Evolutionary conservation across 1,140 invertebrate genomes (phyloP).

Genomic region (Solen grandis): DNA sequence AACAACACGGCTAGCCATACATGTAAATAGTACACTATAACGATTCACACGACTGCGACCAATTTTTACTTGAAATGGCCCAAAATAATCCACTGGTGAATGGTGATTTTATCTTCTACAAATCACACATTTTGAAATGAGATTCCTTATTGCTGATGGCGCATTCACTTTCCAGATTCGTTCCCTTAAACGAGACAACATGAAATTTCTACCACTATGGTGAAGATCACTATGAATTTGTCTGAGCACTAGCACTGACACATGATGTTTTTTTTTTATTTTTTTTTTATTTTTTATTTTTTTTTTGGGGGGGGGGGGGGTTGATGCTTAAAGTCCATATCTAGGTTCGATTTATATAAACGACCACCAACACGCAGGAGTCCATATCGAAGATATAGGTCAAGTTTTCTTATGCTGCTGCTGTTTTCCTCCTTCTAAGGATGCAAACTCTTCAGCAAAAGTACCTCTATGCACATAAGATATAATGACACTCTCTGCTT

Average conservation of each 20-base stretch:
- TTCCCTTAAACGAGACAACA: background rate
- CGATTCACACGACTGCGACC: conserved; percentile 28
- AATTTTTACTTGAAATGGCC: conserved; percentile 23
- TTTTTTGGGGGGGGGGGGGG: too few species aligned
- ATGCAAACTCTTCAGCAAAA: too few species aligned
- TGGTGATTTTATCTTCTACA: conserved; percentile 5
- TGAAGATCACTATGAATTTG: background rate
- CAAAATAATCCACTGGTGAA: conserved; percentile 45
- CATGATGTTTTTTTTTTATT: too few species aligned
- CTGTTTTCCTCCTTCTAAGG: background rate
- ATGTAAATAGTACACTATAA: conserved; percentile 50
- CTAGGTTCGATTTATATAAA: too few species aligned
- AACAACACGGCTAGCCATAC: conserved; percentile 22
- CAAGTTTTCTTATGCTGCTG: too few species aligned
- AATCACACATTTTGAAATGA: background rate
- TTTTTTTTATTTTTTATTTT: too few species aligned
- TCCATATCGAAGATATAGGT: too few species aligned
- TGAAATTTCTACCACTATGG: background rate
- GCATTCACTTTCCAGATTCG: background rate
- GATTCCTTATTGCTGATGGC: background rate
- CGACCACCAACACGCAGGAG: too few species aligned
- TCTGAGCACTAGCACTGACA: background rate
- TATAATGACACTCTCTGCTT: too few species aligned
- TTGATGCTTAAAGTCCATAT: background rate
- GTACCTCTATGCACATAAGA: too few species aligned